phyloP scores from a whole-genome alignment of 2,113 vertebrate species.

The Hemicordylus capensis region DNA sequence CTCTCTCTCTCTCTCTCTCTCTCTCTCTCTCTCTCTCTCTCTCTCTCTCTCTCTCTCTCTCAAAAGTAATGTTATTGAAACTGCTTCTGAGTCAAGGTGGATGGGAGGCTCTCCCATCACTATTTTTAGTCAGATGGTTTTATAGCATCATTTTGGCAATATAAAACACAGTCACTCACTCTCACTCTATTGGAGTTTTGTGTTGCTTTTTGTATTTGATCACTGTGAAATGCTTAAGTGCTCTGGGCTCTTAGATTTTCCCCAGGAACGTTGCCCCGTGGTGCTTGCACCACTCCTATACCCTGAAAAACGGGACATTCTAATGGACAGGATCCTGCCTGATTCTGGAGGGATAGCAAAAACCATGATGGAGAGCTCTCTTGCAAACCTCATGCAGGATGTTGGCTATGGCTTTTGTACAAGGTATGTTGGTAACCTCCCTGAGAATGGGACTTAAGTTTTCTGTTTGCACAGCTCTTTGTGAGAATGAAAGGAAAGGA shows the following conservation, averaged over 20 bases:
- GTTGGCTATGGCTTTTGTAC: conserved; percentile 99
- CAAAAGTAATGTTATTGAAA: no score
- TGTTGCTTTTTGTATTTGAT: not conserved
- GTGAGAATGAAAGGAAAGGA: not conserved
- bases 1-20: no score
- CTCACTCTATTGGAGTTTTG: no score
- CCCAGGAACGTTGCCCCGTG: conserved; percentile 98
- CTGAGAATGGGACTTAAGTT: not conserved
- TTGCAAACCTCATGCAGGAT: conserved; percentile 99
- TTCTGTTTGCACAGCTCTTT: not conserved
- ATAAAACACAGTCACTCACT: no score
- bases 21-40: no score
- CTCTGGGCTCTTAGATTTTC: conserved; percentile 87
- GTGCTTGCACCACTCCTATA: conserved; percentile 99
- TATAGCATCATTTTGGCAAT: not conserved
- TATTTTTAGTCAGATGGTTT: not conserved
- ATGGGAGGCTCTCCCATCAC: no score
- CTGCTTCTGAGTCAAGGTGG: no score
- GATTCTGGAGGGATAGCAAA: conserved; percentile 99
- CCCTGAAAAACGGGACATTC: conserved; percentile 99
- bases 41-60: no score
- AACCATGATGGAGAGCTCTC: conserved; percentile 99
- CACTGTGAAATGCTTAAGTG: not conserved
- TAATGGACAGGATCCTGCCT: conserved; percentile 99
- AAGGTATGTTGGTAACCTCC: conserved; percentile 80